phyloP scores from a whole-genome alignment of 2,113 vertebrate species.

The Hyperopisus bebe region DNA sequence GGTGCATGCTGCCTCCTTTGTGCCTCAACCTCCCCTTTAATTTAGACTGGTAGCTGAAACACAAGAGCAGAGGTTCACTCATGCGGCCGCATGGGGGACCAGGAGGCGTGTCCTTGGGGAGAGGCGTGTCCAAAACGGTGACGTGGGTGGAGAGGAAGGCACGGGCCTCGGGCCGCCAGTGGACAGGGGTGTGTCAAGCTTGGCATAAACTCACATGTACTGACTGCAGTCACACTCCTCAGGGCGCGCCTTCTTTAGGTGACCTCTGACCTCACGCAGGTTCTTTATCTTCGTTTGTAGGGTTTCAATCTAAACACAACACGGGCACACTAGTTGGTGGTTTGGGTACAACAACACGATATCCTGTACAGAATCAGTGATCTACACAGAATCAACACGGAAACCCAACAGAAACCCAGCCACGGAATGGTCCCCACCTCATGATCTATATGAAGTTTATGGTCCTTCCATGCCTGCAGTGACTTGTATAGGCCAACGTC shows the following conservation, averaged over 20 bases:
- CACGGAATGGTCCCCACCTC: slow-evolving; percentile 61
- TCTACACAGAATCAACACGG: not conserved
- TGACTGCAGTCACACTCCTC: slow-evolving; percentile 86
- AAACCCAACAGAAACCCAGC: not conserved
- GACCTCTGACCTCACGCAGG: slow-evolving; percentile 86
- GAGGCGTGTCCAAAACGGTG: not conserved
- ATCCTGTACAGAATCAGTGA: not conserved
- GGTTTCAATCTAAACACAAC: slow-evolving; percentile 77
- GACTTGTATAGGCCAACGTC: slow-evolving; percentile 82
- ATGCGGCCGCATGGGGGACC: not conserved
- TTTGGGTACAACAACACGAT: not conserved
- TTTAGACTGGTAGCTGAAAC: slow-evolving; percentile 75
- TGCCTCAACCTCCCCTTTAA: slow-evolving; percentile 76
- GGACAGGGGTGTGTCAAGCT: not conserved
- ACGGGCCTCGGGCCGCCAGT: too few species aligned
- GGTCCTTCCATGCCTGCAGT: slow-evolving; percentile 95
- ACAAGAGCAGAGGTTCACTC: slow-evolving; percentile 28
- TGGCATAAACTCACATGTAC: slow-evolving; percentile 24
- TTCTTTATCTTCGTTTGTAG: slow-evolving; percentile 97
- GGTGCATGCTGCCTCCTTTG: slow-evolving; percentile 70
- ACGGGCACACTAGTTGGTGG: not conserved
- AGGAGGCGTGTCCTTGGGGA: not conserved
- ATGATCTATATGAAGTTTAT: slow-evolving; percentile 92
- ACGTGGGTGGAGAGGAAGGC: not conserved
- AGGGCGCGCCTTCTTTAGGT: slow-evolving; percentile 85